Percentiles rank a stretch among this genome's conserved stretches.
Conservation (phyloP, 2,888 invertebrate species). For the Tryphoninae sp. region DNA sequence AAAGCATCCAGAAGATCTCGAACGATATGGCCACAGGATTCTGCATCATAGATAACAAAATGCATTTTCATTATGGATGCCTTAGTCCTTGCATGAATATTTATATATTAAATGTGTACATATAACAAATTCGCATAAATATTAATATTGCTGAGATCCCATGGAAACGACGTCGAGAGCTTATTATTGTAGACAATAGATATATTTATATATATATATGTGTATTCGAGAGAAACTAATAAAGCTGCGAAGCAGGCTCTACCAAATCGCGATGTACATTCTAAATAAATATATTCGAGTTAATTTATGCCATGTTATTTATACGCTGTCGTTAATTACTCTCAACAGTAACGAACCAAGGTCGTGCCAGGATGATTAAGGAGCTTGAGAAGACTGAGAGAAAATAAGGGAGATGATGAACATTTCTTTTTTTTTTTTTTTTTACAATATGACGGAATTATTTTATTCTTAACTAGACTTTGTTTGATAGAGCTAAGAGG, state of each 20-base stretch:
- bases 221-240: conserved; percentile 10
- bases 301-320: conserved; percentile 33
- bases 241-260: not conserved
- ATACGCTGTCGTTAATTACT: conserved; percentile 32
- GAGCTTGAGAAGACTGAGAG: not conserved
- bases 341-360: conserved; percentile 24
- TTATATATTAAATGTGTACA: conserved; percentile 5
- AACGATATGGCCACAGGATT: conserved; percentile 94
- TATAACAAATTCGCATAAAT: conserved; percentile 1
- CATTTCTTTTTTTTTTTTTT: no score
- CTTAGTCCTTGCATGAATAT: conserved; percentile 16
- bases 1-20: conserved; percentile 97
- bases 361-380: not conserved
- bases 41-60: conserved; percentile 74
- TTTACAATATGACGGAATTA: no score
- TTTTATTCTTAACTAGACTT: no score
- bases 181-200: conserved; percentile 31
- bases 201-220: not conserved
- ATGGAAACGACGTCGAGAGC: conserved; percentile 29
- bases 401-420: not conserved
- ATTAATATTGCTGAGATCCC: conserved; percentile 11
- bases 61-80: not conserved
- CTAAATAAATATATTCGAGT: conserved; percentile 13
- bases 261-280: not conserved
- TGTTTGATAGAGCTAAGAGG: no score